These are phyloP conservation scores for Dendrophyllia cribrosa DNA, from an alignment of 64 coral and sea anemone species.

Conservation along the genomic window DNA sequence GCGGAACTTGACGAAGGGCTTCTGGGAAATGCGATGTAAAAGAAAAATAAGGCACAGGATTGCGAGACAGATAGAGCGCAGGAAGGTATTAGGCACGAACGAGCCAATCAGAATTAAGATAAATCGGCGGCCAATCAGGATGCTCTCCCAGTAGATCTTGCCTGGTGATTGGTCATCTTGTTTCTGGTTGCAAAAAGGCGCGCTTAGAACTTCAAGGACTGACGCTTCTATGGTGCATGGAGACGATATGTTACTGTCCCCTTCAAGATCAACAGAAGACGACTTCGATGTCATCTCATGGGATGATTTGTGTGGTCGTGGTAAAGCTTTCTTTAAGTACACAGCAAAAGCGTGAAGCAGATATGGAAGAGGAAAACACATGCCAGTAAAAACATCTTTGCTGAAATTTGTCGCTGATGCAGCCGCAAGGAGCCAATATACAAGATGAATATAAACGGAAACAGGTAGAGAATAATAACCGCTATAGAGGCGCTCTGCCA, in stretches of 20 bases:
- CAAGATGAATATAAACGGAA: constrained; percentile 40
- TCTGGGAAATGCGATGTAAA: constrained; percentile 27
- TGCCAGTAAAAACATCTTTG: constrained; percentile 14
- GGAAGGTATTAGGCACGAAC: neutral
- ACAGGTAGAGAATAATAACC: neutral
- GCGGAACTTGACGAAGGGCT: constrained; percentile 12
- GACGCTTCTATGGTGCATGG: neutral
- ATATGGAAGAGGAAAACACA: constrained; percentile 30
- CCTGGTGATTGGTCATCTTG: neutral
- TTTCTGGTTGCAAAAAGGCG: constrained; percentile 32
- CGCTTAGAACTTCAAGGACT: constrained; percentile 25
- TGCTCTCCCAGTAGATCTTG: constrained; percentile 55
- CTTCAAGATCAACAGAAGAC: neutral
- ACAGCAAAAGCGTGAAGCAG: neutral
- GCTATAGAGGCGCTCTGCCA: constrained; percentile 23
- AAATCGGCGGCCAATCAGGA: constrained; percentile 61
- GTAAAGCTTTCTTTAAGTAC: neutral
- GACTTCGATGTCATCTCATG: neutral
- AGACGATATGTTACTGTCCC: neutral
- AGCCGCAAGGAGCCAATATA: neutral
- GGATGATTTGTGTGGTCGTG: neutral
- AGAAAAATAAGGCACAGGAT: constrained; percentile 23
- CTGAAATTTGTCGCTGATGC: constrained; percentile 23
- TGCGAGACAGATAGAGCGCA: constrained; percentile 7
- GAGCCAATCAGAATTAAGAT: constrained; percentile 41